A percentile compares a stretch with the other conserved stretches of the same genome.
These are phyloP conservation scores for Cheilosia vernalis DNA, from an alignment of 2,888 invertebrate species.

Conservation along the genomic window DNA sequence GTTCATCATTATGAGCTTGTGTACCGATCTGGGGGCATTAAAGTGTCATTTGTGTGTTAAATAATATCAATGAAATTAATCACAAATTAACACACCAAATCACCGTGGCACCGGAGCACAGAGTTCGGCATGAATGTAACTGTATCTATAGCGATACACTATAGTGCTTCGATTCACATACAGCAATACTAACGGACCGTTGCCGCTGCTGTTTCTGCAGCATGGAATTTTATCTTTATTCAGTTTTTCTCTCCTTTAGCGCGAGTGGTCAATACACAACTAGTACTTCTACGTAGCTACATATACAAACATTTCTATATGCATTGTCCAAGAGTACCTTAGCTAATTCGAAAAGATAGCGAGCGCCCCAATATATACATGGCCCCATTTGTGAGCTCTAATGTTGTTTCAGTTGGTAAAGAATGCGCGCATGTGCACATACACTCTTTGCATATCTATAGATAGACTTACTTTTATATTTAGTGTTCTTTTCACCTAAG, in stretches of 20 bases:
- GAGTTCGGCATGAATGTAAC: conserved; percentile 24
- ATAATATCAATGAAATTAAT: conserved; percentile 64
- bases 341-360: conserved; percentile 44
- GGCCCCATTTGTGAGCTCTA: conserved; percentile 46
- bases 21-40: conserved; percentile 35
- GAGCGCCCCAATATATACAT: conserved; percentile 35
- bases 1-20: not conserved
- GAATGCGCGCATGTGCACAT: conserved; percentile 39
- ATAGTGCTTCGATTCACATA: conserved; percentile 2
- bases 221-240: conserved; percentile 42
- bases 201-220: conserved; percentile 1
- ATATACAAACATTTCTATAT: conserved; percentile 35
- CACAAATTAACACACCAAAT: conserved; percentile 65
- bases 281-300: conserved; percentile 9
- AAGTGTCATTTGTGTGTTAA: conserved; percentile 55
- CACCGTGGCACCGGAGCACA: conserved; percentile 25
- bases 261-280: conserved; percentile 2
- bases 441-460: not conserved
- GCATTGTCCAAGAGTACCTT: conserved; percentile 51
- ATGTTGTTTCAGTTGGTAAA: conserved; percentile 27
- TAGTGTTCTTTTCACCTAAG: conserved; percentile 48
- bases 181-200: conserved; percentile 22
- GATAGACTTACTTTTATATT: not conserved
- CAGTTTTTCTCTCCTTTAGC: conserved; percentile 4
- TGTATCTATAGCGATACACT: conserved; percentile 11